phyloP scores from a whole-genome alignment of 2,888 invertebrate species.

The Salpingus planirostris region DNA sequence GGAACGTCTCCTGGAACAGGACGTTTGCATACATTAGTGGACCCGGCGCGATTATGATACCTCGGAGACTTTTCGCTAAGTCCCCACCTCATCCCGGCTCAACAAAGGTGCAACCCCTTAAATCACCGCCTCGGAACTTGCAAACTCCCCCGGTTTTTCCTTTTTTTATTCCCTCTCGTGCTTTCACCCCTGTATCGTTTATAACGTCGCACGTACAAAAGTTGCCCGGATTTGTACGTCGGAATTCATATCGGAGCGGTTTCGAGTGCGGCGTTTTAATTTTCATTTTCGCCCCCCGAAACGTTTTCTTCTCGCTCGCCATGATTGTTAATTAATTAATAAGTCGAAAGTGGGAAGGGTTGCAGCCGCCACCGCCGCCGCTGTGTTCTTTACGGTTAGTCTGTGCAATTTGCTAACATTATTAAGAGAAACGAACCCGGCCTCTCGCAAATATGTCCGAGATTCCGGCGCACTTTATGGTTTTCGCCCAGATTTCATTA shows the following conservation, averaged over 20 bases:
- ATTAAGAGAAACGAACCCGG: slow-evolving; percentile 37
- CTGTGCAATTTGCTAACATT: slow-evolving; percentile 41
- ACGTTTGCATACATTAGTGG: slow-evolving; percentile 33
- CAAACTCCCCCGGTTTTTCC: slow-evolving; percentile 6
- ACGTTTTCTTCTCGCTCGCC: slow-evolving; percentile 36
- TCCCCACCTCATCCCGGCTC: slow-evolving; percentile 14
- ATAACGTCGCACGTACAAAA: neutral
- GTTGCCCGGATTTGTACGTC: too few relatives aligned
- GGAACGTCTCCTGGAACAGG: slow-evolving; percentile 15
- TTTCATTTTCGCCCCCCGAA: slow-evolving; percentile 37
- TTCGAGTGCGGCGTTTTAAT: slow-evolving; percentile 35
- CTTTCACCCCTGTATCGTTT: neutral
- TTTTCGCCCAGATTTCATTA: slow-evolving; percentile 17
- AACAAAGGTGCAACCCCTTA: slow-evolving; percentile 14
- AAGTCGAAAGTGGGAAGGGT: slow-evolving; percentile 40
- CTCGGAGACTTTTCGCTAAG: slow-evolving; percentile 27
- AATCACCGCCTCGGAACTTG: slow-evolving; percentile 11
- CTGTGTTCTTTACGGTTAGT: slow-evolving; percentile 41
- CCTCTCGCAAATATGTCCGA: slow-evolving; percentile 41
- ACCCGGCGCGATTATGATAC: slow-evolving; percentile 30
- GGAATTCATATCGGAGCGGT: slow-evolving; percentile 34
- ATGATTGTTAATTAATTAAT: slow-evolving; percentile 45
- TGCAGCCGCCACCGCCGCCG: too few relatives aligned
- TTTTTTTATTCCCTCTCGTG: neutral
- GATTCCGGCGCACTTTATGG: slow-evolving; percentile 35